Conservation (phyloP, 2,797 vertebrate species). For the Pseudochaenichthys georgianus region DNA sequence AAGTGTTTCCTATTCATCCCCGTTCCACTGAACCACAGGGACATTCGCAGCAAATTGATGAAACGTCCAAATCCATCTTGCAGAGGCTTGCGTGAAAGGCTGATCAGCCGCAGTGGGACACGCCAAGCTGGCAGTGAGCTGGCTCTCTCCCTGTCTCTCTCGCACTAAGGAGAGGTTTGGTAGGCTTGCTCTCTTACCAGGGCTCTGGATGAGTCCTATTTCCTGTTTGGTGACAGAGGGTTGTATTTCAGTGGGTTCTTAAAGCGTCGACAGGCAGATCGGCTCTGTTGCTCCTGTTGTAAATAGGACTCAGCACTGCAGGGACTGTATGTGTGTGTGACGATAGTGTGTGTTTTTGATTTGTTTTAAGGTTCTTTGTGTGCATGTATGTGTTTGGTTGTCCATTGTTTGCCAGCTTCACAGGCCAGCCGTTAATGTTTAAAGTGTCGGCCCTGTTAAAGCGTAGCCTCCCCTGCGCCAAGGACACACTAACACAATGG, state of each 20-base stretch:
- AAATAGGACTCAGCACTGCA: conserved; percentile 45
- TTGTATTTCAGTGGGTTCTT: conserved; percentile 67
- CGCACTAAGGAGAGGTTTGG: conserved; percentile 37
- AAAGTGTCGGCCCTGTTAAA: conserved; percentile 64
- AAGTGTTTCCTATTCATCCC: conserved; percentile 32
- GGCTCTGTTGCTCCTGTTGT: conserved; percentile 41
- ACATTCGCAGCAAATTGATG: conserved; percentile 56
- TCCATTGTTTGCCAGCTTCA: conserved; percentile 65
- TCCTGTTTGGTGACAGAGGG: conserved; percentile 67
- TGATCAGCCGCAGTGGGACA: conserved; percentile 50
- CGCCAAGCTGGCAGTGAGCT: conserved; percentile 47
- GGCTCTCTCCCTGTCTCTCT: conserved; percentile 4
- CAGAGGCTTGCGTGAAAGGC: conserved; percentile 66
- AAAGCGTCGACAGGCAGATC: conserved; percentile 58
- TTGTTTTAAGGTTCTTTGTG: not conserved
- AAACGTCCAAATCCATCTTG: conserved; percentile 49
- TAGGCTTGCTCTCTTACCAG: conserved; percentile 39
- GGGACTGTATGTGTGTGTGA: conserved; percentile 8
- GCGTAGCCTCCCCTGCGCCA: conserved; percentile 52
- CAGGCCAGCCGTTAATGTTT: conserved; percentile 77
- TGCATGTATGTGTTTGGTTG: conserved; percentile 19
- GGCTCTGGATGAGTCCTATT: conserved; percentile 46
- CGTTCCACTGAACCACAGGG: conserved; percentile 33
- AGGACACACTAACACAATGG: conserved; percentile 57
- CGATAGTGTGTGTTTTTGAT: conserved; percentile 13